A percentile compares a stretch with the other conserved stretches of the same genome.
These are phyloP conservation scores for Palaemon carinicauda DNA, from an alignment of 1,140 invertebrate species.

Conservation along the genomic window DNA sequence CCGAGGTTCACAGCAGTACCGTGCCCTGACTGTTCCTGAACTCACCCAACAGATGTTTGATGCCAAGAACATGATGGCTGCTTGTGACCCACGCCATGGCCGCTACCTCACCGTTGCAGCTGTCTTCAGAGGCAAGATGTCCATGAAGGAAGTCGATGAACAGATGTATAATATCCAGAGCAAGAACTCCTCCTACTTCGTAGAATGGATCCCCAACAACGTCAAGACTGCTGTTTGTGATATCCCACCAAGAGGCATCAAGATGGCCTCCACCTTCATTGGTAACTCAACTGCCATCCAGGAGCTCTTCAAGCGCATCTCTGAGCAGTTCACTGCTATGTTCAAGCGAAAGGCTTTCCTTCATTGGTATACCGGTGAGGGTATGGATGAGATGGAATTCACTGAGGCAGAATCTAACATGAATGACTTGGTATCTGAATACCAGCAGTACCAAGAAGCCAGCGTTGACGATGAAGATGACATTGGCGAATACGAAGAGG, in stretches of 20 bases:
- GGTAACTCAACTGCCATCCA: constrained; percentile 51
- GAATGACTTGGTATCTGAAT: constrained; percentile 49
- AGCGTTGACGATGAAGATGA: constrained; percentile 42
- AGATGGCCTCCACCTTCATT: constrained; percentile 51
- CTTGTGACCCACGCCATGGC: constrained; percentile 47
- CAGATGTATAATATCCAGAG: constrained; percentile 54
- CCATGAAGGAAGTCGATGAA: constrained; percentile 50
- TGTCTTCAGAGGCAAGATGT: constrained; percentile 52
- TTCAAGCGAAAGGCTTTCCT: constrained; percentile 53
- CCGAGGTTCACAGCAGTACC: constrained; percentile 49
- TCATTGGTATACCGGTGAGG: constrained; percentile 50
- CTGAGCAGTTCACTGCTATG: constrained; percentile 51
- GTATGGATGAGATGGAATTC: constrained; percentile 53
- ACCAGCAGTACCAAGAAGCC: constrained; percentile 52
- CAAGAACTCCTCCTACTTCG: constrained; percentile 51
- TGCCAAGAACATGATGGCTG: constrained; percentile 54
- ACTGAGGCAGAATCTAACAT: constrained; percentile 48
- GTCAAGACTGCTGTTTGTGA: constrained; percentile 50
- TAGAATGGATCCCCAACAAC: constrained; percentile 52
- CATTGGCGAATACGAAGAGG: constrained; percentile 42
- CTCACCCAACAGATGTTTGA: constrained; percentile 51
- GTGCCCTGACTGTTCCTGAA: constrained; percentile 46
- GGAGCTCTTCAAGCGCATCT: constrained; percentile 49
- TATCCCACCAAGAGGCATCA: constrained; percentile 48
- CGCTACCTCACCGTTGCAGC: constrained; percentile 51